phyloP scores from a whole-genome alignment of 2,113 vertebrate species.

The Ceyx margarethae region DNA sequence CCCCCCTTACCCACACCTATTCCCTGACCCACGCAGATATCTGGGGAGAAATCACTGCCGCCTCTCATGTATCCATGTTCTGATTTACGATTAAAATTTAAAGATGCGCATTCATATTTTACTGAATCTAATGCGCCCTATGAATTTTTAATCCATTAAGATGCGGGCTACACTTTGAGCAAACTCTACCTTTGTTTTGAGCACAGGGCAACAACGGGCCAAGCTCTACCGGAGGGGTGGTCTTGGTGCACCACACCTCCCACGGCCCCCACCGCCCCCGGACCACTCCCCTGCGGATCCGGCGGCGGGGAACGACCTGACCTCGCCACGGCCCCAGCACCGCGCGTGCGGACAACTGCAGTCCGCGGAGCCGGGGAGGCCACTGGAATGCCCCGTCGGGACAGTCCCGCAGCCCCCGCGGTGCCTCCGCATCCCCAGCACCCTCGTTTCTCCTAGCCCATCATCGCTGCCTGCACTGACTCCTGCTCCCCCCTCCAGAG shows the following conservation, averaged over 20 bases:
- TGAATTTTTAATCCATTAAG: constrained; percentile 89
- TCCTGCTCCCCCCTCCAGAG: background rate
- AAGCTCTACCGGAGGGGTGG: background rate
- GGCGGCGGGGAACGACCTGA: rapidly evolving
- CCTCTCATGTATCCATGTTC: constrained; percentile 80
- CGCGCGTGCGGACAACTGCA: background rate
- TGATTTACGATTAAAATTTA: constrained; percentile 94
- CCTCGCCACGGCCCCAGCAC: background rate
- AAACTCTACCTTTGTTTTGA: constrained; percentile 61
- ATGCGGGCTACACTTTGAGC: constrained; percentile 74
- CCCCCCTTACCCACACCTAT: background rate
- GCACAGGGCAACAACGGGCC: background rate
- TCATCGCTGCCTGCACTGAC: background rate
- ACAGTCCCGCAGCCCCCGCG: background rate
- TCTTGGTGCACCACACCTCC: background rate
- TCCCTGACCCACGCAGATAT: constrained; percentile 75
- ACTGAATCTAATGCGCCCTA: constrained; percentile 87
- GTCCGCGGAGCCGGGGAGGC: background rate
- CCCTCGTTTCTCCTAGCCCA: too few species aligned
- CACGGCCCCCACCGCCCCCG: background rate
- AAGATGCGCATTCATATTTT: constrained; percentile 93
- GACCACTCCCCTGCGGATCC: background rate
- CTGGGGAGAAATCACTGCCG: constrained; percentile 78
- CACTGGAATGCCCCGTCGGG: background rate
- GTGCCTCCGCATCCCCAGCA: background rate